Evolutionary conservation across 2,797 vertebrate species (phyloP), one percentile per base, ranked within the genome.

Genomic region (Cuculus canorus): DNA sequence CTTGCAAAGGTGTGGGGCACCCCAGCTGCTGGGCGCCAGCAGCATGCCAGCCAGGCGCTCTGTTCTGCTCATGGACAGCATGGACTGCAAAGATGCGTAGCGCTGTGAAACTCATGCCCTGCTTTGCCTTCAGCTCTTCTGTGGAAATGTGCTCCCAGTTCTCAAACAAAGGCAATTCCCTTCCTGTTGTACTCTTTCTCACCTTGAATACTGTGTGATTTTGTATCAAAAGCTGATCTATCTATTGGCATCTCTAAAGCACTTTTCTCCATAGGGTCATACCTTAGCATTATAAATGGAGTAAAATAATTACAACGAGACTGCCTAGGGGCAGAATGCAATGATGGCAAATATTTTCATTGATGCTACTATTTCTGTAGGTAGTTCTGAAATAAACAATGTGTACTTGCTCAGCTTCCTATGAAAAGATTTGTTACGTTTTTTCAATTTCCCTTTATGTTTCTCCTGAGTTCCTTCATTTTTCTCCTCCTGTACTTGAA

Each of bases 331-430:
- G 33, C 30, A 71, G n/a, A 32, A 79, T 45, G 45, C 37, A 81
- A 84, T 43, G 50, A 64, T 69, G 22, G 50, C 19, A 35, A 93
- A 33, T 69, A 70, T 66, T 88, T 83, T 85, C 8, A 70, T 33
- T 90, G 54, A 59, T 41, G 13, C 11, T 59, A 18, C 47, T 56
- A 16, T 77, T 92, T 81, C 47, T 47, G n/a, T 16, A n/a, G 10
- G 37, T 41, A 69, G 17, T 77, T 93, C 48, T 61, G 53, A 88
- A 75, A 82, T 41, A 89, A 95, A 73, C 11, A 39, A 30, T 43
- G 5, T 45, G 18, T 82, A 82, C 83, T 66, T 84, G 47, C 80
- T 72, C 61, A 90, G 35, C 10, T 95, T 82, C n/a, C 60, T 37
- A 6, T 57, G 43, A 56, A 90, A 63, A 88, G 5, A 7, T 82